A percentile compares a stretch with the other conserved stretches of the same genome.
phyloP scores from a whole-genome alignment of 2,888 invertebrate genomes.

The Arrhopalites spinosus region DNA sequence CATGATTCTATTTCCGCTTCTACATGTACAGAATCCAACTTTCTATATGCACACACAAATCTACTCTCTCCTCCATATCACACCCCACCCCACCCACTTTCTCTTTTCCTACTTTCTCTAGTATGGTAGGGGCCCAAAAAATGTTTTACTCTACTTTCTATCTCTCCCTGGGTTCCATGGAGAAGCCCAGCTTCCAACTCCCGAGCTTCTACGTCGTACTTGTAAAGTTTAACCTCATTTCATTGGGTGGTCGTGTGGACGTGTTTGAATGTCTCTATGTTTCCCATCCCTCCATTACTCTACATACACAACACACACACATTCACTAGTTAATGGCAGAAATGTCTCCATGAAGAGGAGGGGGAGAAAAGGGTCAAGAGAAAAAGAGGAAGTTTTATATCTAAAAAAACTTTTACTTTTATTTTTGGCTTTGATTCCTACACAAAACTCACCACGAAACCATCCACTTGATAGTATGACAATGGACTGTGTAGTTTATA shows the following conservation, averaged over 20 bases:
- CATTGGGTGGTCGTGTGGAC: neutral
- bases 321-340: no score
- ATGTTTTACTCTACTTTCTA: neutral
- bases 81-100: neutral
- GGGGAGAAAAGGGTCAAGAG: no score
- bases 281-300: no score
- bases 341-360: no score
- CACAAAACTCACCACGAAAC: no score
- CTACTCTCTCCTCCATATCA: neutral
- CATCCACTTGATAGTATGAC: no score
- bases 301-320: no score
- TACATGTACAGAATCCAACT: neutral
- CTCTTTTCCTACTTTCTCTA: neutral
- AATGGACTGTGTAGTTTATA: no score
- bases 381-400: no score
- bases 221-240: constrained; percentile 29
- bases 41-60: neutral
- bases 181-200: neutral
- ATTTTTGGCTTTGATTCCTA: no score
- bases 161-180: neutral
- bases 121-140: neutral
- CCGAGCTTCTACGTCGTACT: constrained; percentile 6
- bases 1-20: constrained; percentile 8
- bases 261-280: no score
- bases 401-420: no score